These are phyloP conservation scores for Panthera uncia DNA, from an alignment of 2,113 vertebrate species.

Conservation along the genomic window DNA sequence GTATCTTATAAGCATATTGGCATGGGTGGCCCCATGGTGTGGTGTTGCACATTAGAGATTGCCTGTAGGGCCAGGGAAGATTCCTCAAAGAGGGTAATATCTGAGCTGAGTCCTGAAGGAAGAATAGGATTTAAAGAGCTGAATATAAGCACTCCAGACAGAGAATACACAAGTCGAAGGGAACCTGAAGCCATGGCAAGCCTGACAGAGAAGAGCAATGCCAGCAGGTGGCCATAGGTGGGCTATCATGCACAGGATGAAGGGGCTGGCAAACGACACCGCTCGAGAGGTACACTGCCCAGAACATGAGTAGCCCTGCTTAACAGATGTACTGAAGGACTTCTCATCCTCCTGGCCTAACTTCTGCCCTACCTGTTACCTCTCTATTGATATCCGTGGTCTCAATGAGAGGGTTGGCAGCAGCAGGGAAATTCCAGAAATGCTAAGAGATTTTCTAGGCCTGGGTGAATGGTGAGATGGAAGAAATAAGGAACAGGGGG, in stretches of 20 bases:
- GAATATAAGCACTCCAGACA: not conserved
- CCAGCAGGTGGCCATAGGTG: no score
- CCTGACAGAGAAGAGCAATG: not conserved
- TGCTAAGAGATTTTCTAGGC: not conserved
- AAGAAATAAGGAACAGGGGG: not conserved
- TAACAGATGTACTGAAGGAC: no score
- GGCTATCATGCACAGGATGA: rapidly evolving
- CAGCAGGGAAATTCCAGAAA: not conserved
- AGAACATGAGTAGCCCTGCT: not conserved
- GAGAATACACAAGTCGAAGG: not conserved
- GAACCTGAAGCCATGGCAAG: not conserved
- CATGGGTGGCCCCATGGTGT: not conserved
- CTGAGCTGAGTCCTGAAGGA: not conserved
- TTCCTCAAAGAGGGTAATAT: not conserved
- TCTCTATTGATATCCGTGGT: not conserved
- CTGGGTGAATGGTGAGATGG: not conserved
- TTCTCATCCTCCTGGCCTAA: not conserved
- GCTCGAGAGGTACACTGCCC: not conserved
- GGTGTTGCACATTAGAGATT: not conserved
- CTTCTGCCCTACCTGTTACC: not conserved
- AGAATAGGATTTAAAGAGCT: not conserved
- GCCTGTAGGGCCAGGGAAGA: not conserved
- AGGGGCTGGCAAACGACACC: rapidly evolving
- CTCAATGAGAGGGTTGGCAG: rapidly evolving
- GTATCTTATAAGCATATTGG: not conserved